Evolutionary conservation across 37 sponge, comb jelly and placozoan species (phyloP).

Genomic region (Crambe crambe): DNA sequence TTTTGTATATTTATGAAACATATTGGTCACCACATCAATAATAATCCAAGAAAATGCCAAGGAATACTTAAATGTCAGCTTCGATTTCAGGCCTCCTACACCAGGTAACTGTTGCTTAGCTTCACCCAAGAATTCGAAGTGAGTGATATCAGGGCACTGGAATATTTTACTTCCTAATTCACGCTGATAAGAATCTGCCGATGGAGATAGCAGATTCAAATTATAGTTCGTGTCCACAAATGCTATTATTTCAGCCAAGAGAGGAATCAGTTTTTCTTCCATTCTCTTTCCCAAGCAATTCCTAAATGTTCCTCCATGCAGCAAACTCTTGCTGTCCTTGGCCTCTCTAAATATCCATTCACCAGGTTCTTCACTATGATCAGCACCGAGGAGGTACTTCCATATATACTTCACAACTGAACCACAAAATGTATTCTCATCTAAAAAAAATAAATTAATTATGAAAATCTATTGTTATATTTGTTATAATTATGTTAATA

Average conservation of each 20-base stretch:
- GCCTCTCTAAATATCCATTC: constrained; percentile 37
- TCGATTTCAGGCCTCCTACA: not conserved
- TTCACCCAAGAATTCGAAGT: not conserved
- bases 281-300: constrained; percentile 13
- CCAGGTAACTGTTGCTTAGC: not conserved
- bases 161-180: constrained; percentile 22
- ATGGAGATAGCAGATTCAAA: not conserved
- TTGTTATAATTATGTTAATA: too few relatives aligned
- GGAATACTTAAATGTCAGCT: constrained; percentile 15
- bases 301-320: constrained; percentile 36
- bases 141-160: not conserved
- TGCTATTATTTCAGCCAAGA: constrained; percentile 33
- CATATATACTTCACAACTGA: not conserved
- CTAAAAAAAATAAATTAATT: not conserved
- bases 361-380: not conserved
- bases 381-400: not conserved
- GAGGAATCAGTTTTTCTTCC: constrained; percentile 19
- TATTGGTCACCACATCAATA: constrained; percentile 35
- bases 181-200: not conserved
- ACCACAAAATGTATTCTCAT: not conserved
- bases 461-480: too few relatives aligned
- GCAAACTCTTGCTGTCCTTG: not conserved
- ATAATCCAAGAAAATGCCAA: constrained; percentile 70
- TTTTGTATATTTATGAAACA: constrained; percentile 19
- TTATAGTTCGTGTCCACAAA: constrained; percentile 2